These are phyloP conservation scores for Latrodectus elegans DNA, from an alignment of 2,888 invertebrate species.

Conservation along the genomic window DNA sequence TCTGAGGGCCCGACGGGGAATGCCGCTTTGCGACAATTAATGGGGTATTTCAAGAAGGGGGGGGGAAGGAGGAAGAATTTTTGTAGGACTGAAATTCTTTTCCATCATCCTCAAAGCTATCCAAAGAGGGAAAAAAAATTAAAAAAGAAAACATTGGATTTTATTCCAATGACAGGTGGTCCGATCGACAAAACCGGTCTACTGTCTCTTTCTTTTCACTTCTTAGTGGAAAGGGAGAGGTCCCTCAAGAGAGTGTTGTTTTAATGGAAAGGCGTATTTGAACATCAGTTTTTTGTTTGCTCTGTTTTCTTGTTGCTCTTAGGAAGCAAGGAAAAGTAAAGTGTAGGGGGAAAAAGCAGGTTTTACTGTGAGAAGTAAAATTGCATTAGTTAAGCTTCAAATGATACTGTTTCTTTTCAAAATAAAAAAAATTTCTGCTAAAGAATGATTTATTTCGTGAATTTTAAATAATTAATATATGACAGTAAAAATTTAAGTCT, in stretches of 20 bases:
- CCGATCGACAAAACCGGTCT: slow-evolving; percentile 24
- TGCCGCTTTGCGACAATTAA: slow-evolving; percentile 47
- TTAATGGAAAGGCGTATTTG: slow-evolving; percentile 35
- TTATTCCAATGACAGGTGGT: slow-evolving; percentile 54
- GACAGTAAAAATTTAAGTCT: too few relatives aligned
- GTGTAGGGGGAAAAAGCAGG: too few relatives aligned
- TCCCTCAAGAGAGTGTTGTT: slow-evolving; percentile 22
- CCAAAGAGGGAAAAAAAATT: neutral
- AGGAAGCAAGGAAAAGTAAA: too few relatives aligned
- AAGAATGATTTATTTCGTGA: too few relatives aligned
- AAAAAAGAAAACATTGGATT: slow-evolving; percentile 5
- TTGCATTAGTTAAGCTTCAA: too few relatives aligned
- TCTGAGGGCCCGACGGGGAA: slow-evolving; percentile 11
- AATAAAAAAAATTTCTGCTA: too few relatives aligned
- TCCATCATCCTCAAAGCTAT: neutral
- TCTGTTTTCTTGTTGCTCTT: too few relatives aligned
- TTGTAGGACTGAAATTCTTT: slow-evolving; percentile 24
- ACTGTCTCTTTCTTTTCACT: neutral
- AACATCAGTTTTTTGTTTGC: neutral
- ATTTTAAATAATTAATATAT: too few relatives aligned
- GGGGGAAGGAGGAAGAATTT: neutral
- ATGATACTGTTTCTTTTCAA: too few relatives aligned
- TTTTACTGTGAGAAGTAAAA: too few relatives aligned
- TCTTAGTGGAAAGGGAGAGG: slow-evolving; percentile 1
- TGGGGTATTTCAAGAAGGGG: neutral